Percentiles rank a stretch among this genome's conserved stretches.
These are phyloP conservation scores for Platichthys flesus DNA, from an alignment of 2,113 vertebrate genomes.

Conservation along the genomic window DNA sequence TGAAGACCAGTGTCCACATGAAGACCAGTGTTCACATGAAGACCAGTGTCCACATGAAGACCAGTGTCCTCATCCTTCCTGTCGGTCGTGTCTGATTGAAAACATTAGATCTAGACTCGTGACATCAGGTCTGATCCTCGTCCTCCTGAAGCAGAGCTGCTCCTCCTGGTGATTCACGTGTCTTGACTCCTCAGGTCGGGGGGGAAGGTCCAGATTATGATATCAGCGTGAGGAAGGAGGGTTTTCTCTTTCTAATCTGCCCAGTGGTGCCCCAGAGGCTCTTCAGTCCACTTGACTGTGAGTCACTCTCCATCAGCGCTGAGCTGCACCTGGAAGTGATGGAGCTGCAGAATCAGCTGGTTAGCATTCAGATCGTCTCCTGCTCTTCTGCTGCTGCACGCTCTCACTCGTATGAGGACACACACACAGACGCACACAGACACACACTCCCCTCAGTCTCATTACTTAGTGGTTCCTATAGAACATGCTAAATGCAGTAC, in stretches of 20 bases:
- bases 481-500: slow-evolving; percentile 12
- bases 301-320: slow-evolving; percentile 39
- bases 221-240: neutral
- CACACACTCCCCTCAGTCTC: slow-evolving; percentile 1
- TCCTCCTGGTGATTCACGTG: too few relatives aligned
- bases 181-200: neutral
- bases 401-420: neutral
- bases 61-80: too few relatives aligned
- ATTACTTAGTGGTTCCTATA: slow-evolving; percentile 28
- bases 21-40: too few relatives aligned
- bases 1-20: too few relatives aligned
- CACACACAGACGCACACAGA: too few relatives aligned
- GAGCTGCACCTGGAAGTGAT: slow-evolving; percentile 55
- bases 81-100: too few relatives aligned
- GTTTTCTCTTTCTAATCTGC: neutral
- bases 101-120: too few relatives aligned
- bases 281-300: slow-evolving; percentile 45
- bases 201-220: neutral
- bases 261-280: slow-evolving; percentile 40
- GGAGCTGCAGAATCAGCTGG: slow-evolving; percentile 53
- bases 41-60: too few relatives aligned
- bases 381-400: slow-evolving; percentile 12
- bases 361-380: slow-evolving; percentile 60
- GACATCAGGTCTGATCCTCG: neutral
- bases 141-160: neutral